Percentiles rank a stretch among this genome's conserved stretches.
phyloP scores from a whole-genome alignment of 2,888 invertebrate species.

The Thereva unica region DNA sequence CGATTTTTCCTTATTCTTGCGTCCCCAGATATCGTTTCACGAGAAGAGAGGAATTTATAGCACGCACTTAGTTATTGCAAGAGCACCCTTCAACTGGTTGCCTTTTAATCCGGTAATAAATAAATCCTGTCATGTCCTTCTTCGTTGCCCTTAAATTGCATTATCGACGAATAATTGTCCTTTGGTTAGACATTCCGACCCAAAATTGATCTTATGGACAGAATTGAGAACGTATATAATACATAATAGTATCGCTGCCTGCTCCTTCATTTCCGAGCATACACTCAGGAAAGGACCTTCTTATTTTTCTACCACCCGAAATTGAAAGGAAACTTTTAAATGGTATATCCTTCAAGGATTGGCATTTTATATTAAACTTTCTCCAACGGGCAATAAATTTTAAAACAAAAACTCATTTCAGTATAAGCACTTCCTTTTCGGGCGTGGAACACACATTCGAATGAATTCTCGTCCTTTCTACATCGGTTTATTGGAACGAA shows the following conservation, averaged over 20 bases:
- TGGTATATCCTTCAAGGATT: conserved; percentile 19
- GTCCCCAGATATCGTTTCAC: no score
- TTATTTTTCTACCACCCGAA: no score
- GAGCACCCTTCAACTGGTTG: no score
- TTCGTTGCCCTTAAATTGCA: conserved; percentile 14
- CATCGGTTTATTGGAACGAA: background rate
- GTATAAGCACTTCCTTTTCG: conserved; percentile 1
- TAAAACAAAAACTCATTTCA: conserved; percentile 36
- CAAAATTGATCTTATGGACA: conserved; percentile 15
- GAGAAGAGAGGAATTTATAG: no score
- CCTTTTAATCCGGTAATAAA: conserved; percentile 12
- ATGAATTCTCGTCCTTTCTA: background rate
- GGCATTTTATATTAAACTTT: conserved; percentile 36
- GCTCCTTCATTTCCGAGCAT: background rate
- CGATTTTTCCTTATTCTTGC: no score
- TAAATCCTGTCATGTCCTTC: conserved; percentile 5
- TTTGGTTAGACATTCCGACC: conserved; percentile 19
- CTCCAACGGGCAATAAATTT: conserved; percentile 32
- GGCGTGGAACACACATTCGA: background rate
- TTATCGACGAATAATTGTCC: conserved; percentile 16
- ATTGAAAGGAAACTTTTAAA: conserved; percentile 5
- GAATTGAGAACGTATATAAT: background rate
- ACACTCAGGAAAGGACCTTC: no score
- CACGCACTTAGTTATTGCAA: no score
- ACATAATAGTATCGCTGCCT: background rate